phyloP scores from a whole-genome alignment of 2,888 invertebrate species.

The Tetrapedia diversipes region DNA sequence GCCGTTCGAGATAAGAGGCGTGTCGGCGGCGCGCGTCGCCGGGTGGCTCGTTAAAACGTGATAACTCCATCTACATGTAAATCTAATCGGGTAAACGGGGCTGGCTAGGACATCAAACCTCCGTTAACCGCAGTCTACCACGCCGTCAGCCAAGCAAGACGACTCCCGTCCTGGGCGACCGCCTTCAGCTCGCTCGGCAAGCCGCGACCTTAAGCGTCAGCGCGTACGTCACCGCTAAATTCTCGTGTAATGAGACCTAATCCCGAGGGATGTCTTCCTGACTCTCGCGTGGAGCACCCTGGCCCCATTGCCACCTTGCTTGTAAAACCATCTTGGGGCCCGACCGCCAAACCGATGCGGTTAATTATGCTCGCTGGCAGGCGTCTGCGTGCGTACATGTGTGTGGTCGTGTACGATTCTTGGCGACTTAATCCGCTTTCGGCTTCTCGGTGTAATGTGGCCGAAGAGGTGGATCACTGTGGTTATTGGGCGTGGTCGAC shows the following conservation, averaged over 20 bases:
- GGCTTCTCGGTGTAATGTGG: not conserved
- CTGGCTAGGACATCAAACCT: slow-evolving; percentile 68
- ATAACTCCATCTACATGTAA: slow-evolving; percentile 80
- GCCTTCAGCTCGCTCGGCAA: slow-evolving; percentile 47
- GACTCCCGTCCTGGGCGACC: slow-evolving; percentile 23
- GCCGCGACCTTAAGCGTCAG: slow-evolving; percentile 57
- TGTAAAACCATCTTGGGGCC: slow-evolving; percentile 16
- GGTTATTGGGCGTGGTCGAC: no score
- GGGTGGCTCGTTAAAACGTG: slow-evolving; percentile 77
- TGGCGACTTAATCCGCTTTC: not conserved
- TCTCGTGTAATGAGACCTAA: slow-evolving; percentile 64
- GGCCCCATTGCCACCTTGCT: slow-evolving; percentile 9
- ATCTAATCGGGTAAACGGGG: slow-evolving; percentile 75
- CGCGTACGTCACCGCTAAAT: slow-evolving; percentile 59
- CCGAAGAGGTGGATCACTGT: no score
- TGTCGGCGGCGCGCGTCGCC: slow-evolving; percentile 31
- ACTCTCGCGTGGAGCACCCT: slow-evolving; percentile 22
- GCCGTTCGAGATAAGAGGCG: slow-evolving; percentile 36
- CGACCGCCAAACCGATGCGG: slow-evolving; percentile 33
- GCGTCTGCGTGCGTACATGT: no score
- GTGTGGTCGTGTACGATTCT: no score
- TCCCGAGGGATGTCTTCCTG: slow-evolving; percentile 48
- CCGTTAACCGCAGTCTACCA: slow-evolving; percentile 63
- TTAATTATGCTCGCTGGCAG: slow-evolving; percentile 34
- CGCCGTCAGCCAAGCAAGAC: slow-evolving; percentile 42